Percentiles rank a stretch among this genome's conserved stretches.
Evolutionary conservation across 2,113 vertebrate species (phyloP).

Genomic region (Megaleporinus macrocephalus): DNA sequence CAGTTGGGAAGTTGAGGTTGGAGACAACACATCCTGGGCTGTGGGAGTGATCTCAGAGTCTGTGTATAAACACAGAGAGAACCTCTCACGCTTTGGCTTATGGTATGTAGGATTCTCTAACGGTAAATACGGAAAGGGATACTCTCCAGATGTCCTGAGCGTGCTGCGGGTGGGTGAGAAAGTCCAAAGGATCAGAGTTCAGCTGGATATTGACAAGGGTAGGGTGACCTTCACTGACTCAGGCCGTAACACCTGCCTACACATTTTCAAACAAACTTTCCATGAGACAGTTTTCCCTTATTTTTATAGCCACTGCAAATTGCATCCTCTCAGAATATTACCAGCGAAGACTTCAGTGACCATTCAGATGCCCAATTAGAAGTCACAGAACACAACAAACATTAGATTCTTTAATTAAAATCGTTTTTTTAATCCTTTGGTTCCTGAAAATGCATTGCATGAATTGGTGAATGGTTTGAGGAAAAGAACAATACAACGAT

Average conservation of each 20-base stretch:
- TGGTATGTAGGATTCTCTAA: conserved; percentile 55
- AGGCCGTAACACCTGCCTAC: conserved; percentile 18
- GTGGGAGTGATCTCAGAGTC: conserved; percentile 56
- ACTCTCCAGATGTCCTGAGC: conserved; percentile 27
- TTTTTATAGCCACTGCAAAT: conserved; percentile 52
- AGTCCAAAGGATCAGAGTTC: conserved; percentile 48
- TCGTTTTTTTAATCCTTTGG: too few relatives aligned
- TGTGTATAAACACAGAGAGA: conserved; percentile 20
- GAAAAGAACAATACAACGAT: neutral
- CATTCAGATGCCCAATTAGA: conserved; percentile 19
- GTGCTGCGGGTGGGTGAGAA: conserved; percentile 33
- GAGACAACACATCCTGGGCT: conserved; percentile 53
- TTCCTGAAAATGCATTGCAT: too few relatives aligned
- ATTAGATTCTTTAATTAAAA: neutral
- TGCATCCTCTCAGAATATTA: conserved; percentile 44
- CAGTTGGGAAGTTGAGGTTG: conserved; percentile 60
- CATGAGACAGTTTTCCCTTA: conserved; percentile 56
- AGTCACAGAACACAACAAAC: neutral
- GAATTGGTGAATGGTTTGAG: too few relatives aligned
- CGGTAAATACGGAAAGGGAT: conserved; percentile 49
- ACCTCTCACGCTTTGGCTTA: conserved; percentile 24
- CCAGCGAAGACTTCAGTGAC: conserved; percentile 26
- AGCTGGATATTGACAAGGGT: conserved; percentile 52
- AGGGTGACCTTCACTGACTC: conserved; percentile 52
- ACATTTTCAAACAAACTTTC: conserved; percentile 45